Evolutionary conservation across 1,140 invertebrate species (phyloP).

Genomic region (Pachypeltis micranthus): DNA sequence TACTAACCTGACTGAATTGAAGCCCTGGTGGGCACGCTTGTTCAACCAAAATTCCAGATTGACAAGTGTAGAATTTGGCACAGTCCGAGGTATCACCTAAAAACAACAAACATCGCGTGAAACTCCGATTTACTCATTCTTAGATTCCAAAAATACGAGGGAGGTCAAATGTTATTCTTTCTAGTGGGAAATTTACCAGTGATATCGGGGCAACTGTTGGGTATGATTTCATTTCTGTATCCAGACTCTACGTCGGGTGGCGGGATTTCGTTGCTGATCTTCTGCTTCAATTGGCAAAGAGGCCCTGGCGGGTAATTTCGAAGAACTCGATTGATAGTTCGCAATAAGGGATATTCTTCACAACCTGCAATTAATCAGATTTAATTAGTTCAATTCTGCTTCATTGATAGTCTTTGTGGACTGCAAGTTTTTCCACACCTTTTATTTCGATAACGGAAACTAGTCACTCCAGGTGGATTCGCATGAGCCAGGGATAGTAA

Average conservation of each 20-base stretch:
- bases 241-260: too few species aligned
- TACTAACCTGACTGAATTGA: conserved; percentile 54
- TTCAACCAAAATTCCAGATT: conserved; percentile 52
- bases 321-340: conserved; percentile 62
- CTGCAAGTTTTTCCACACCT: too few species aligned
- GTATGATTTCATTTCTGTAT: not conserved
- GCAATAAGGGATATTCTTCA: conserved; percentile 64
- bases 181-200: too few species aligned
- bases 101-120: not conserved
- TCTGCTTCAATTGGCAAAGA: conserved; percentile 24
- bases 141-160: not conserved
- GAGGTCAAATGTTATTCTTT: not conserved
- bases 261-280: not conserved
- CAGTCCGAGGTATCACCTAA: conserved; percentile 45
- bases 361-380: conserved; percentile 35
- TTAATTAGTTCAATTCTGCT: too few species aligned
- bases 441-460: too few species aligned
- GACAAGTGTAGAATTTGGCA: conserved; percentile 66
- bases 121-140: not conserved
- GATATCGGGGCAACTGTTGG: conserved; percentile 12
- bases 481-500: too few species aligned
- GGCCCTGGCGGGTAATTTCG: conserved; percentile 43
- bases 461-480: too few species aligned
- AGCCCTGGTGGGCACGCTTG: conserved; percentile 55
- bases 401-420: too few species aligned